Conservation (phyloP, 1,140 invertebrate genomes). For the Scaptomyza montana region DNA sequence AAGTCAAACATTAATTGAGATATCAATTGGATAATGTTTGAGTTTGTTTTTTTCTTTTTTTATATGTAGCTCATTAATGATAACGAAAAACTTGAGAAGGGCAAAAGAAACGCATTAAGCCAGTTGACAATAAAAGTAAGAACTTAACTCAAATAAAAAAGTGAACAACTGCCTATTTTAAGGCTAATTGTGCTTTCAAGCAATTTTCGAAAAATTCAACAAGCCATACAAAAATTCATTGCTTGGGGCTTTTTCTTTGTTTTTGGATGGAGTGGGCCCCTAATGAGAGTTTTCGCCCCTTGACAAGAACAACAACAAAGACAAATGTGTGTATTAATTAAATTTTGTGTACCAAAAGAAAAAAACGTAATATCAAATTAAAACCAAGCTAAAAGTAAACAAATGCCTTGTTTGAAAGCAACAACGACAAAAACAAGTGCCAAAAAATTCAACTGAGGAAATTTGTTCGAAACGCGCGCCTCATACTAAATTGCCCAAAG, state of each 20-base stretch:
- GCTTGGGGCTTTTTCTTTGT: neutral
- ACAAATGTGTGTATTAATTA: slow-evolving; percentile 43
- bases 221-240: slow-evolving; percentile 12
- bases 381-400: slow-evolving; percentile 52
- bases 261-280: neutral
- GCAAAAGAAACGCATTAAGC: neutral
- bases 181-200: slow-evolving; percentile 45
- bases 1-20: too few relatives aligned
- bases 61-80: neutral
- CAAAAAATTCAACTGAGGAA: slow-evolving; percentile 46
- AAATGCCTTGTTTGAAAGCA: slow-evolving; percentile 28
- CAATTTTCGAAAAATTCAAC: slow-evolving; percentile 39
- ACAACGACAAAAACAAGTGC: slow-evolving; percentile 16
- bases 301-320: slow-evolving; percentile 7
- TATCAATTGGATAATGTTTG: too few relatives aligned
- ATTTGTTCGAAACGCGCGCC: slow-evolving; percentile 39
- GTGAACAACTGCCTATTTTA: slow-evolving; percentile 18
- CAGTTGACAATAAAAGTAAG: neutral
- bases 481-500: slow-evolving; percentile 42
- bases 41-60: too few relatives aligned
- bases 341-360: slow-evolving; percentile 39
- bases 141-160: slow-evolving; percentile 3
- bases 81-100: neutral
- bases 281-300: slow-evolving; percentile 35
- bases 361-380: neutral